Conservation (phyloP, 2,113 vertebrate species). For the Carassius carassius region DNA sequence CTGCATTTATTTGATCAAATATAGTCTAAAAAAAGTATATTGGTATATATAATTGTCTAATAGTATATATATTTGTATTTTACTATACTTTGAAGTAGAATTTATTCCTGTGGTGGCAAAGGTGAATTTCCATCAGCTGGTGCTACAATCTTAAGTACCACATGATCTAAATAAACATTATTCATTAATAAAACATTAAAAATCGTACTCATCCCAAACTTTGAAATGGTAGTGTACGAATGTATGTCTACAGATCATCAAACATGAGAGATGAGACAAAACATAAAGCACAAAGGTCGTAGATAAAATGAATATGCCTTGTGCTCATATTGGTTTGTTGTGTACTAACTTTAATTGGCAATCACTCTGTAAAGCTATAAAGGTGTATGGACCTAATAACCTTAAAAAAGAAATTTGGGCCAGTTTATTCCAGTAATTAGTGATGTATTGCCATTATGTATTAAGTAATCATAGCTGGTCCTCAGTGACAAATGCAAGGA, state of each 20-base stretch:
- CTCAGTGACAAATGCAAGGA: background rate
- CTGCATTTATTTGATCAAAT: too few species aligned
- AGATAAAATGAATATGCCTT: background rate
- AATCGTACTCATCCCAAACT: too few species aligned
- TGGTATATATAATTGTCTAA: too few species aligned
- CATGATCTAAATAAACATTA: too few species aligned
- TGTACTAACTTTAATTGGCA: background rate
- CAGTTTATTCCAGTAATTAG: background rate
- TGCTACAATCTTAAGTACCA: too few species aligned
- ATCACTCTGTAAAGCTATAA: background rate
- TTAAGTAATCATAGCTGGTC: background rate
- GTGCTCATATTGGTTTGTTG: background rate
- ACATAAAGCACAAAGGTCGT: background rate
- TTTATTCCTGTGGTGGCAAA: too few species aligned
- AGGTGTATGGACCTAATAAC: background rate
- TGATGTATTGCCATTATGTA: background rate
- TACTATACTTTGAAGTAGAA: too few species aligned
- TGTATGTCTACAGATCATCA: background rate
- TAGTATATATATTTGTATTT: too few species aligned
- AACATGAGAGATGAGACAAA: background rate
- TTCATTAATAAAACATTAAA: too few species aligned
- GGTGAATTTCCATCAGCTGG: too few species aligned
- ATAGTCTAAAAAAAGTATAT: too few species aligned
- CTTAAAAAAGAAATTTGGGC: background rate
- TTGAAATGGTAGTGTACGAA: too few species aligned